Evolutionary conservation across 2,797 vertebrate genomes (phyloP).

Genomic region (Hippopotamyrus pictus): DNA sequence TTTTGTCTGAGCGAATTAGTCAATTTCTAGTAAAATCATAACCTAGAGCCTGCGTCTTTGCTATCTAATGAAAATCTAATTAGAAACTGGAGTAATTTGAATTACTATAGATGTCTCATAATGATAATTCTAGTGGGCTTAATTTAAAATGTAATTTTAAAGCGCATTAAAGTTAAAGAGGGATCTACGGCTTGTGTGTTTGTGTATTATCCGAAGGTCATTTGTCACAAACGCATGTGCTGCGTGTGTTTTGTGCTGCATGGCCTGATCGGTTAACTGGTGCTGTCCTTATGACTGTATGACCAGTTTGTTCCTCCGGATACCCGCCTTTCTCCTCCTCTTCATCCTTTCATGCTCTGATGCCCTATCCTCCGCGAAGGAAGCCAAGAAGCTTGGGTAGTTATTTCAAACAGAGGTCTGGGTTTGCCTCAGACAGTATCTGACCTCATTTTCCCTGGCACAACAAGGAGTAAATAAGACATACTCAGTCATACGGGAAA

Average conservation of each 20-base stretch:
- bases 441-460: not conserved
- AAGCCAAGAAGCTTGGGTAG: not conserved
- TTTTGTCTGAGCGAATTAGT: slow-evolving; percentile 27
- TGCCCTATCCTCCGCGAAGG: not conserved
- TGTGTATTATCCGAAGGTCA: slow-evolving; percentile 2
- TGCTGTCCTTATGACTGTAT: not conserved
- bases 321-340: not conserved
- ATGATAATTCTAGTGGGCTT: slow-evolving; percentile 35
- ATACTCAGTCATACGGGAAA: not conserved
- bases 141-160: slow-evolving; percentile 41
- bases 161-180: slow-evolving; percentile 37
- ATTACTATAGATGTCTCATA: slow-evolving; percentile 38
- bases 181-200: not conserved
- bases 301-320: not conserved
- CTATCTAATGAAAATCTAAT: slow-evolving; percentile 25
- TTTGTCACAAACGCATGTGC: not conserved
- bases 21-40: slow-evolving; percentile 24
- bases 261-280: not conserved
- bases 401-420: not conserved
- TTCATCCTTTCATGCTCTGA: not conserved
- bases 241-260: not conserved
- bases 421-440: not conserved
- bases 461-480: not conserved
- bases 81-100: slow-evolving; percentile 31
- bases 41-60: slow-evolving; percentile 13